Conservation (phyloP, 2,888 invertebrate genomes). For the Autographa pulchrina region DNA sequence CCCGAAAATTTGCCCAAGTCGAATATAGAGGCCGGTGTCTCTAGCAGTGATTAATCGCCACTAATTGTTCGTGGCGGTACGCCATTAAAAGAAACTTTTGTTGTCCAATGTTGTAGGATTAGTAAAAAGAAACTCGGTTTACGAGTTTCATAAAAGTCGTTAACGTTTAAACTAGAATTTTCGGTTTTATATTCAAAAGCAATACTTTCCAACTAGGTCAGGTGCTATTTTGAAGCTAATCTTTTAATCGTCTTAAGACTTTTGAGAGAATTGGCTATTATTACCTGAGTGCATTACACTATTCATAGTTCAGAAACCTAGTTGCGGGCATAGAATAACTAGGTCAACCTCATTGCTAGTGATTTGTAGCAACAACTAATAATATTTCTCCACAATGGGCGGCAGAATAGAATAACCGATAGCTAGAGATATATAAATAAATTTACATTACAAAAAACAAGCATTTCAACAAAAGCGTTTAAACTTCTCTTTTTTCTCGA, state of each 20-base stretch:
- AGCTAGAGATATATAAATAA: too few relatives aligned
- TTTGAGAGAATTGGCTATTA: neutral
- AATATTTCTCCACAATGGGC: neutral
- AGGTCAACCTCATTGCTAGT: slow-evolving; percentile 1
- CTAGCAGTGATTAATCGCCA: slow-evolving; percentile 51
- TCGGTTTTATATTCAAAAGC: slow-evolving; percentile 18
- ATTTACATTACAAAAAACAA: too few relatives aligned
- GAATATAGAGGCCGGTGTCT: slow-evolving; percentile 34
- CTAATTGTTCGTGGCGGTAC: slow-evolving; percentile 40
- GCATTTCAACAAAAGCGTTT: too few relatives aligned
- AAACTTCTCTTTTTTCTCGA: neutral
- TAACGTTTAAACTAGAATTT: slow-evolving; percentile 22
- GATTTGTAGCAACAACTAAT: neutral
- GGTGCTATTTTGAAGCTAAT: neutral
- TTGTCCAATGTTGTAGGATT: slow-evolving; percentile 32
- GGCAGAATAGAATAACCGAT: neutral
- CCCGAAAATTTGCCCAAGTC: slow-evolving; percentile 23
- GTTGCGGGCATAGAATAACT: neutral
- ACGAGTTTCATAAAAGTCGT: slow-evolving; percentile 25
- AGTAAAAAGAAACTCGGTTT: slow-evolving; percentile 21
- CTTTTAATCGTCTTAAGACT: neutral
- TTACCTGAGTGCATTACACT: slow-evolving; percentile 4
- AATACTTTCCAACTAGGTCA: slow-evolving; percentile 5
- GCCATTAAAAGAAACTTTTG: slow-evolving; percentile 47
- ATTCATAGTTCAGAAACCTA: neutral